Evolutionary conservation across 2,888 invertebrate genomes (phyloP), one percentile per base, ranked within the genome.

Genomic region (Synanthedon formicaeformis): DNA sequence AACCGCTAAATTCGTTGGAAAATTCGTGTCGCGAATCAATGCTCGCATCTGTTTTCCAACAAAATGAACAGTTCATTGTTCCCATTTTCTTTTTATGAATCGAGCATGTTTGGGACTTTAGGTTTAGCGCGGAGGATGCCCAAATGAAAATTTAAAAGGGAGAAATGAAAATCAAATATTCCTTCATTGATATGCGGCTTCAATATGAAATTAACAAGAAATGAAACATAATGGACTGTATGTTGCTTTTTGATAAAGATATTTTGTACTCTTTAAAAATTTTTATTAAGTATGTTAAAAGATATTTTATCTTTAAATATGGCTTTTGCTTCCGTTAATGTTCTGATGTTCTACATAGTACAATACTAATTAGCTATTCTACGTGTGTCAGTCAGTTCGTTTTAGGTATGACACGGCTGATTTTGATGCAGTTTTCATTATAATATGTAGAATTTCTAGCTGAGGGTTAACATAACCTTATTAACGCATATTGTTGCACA

Each of bases 1-100:
- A 80, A 82, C 81, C 81, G 76, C 80, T 73, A 78, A 84, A 85
- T 83, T 77, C 65, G 68, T 77, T 73, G 77, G 76, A 82, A 80
- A 80, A 79, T 81, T 79, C 62, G 67, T 71, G 75, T 74, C 69
- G 64, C 65, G 67, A 68, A 71, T 74, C 66, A 64, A 65, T 63
- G 64, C 65, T 61, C 61, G 65, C 64, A 64, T 58, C 58, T n/a
- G 27, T 54, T 55, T 59, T 56, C 55, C 62, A 60, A 63, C 60
- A 64, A 75, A 78, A 76, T 75, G 71, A 75, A 75, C 75, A 71
- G 53, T 59, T 61, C 62, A 67, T 62, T 63, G 64, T 65, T 69
- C 71, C 71, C 71, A 65, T 78, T 80, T 76, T 70, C 67, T 66
- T 75, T 77, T 75, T 71, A 73, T 72, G 73, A 73, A 73, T 66